A percentile compares a stretch with the other conserved stretches of the same genome.
Evolutionary conservation across 2,888 invertebrate genomes (phyloP).

Genomic region (Polydrusus tereticollis): DNA sequence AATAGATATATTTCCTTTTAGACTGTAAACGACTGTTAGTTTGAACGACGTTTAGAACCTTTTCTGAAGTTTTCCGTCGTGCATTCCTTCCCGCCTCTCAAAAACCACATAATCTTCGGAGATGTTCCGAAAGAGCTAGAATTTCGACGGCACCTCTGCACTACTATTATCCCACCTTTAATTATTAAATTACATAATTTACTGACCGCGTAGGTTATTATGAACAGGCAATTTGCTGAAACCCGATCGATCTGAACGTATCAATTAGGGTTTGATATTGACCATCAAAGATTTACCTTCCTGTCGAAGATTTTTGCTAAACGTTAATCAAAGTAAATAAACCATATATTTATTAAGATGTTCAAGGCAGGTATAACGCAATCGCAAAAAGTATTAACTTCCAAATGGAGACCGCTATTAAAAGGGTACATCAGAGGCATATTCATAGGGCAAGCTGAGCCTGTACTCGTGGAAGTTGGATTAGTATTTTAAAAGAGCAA

Average conservation of each 20-base stretch:
- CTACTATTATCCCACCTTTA: slow-evolving; percentile 50
- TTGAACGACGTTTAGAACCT: no score
- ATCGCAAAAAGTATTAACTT: background rate
- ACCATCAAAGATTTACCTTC: slow-evolving; percentile 31
- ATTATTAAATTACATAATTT: slow-evolving; percentile 50
- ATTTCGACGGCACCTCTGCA: slow-evolving; percentile 47
- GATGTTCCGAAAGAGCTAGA: slow-evolving; percentile 44
- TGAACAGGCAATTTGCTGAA: slow-evolving; percentile 45
- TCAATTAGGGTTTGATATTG: slow-evolving; percentile 46
- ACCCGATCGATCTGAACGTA: slow-evolving; percentile 45
- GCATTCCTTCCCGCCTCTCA: slow-evolving; percentile 26
- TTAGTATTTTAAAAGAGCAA: no score
- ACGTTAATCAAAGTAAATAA: slow-evolving; percentile 16
- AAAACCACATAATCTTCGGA: slow-evolving; percentile 29
- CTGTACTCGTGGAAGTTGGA: no score
- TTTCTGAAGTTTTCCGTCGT: no score
- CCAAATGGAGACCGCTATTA: background rate
- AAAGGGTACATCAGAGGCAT: background rate
- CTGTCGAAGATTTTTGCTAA: slow-evolving; percentile 2
- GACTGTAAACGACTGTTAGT: background rate
- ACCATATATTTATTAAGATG: background rate
- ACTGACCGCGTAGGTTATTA: slow-evolving; percentile 29
- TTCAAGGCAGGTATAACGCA: background rate
- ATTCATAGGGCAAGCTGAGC: no score
- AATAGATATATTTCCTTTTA: no score